Base-by-base conservation (phyloP, 1,140 invertebrate genomes). In the Pteromalus puparum region DNA sequence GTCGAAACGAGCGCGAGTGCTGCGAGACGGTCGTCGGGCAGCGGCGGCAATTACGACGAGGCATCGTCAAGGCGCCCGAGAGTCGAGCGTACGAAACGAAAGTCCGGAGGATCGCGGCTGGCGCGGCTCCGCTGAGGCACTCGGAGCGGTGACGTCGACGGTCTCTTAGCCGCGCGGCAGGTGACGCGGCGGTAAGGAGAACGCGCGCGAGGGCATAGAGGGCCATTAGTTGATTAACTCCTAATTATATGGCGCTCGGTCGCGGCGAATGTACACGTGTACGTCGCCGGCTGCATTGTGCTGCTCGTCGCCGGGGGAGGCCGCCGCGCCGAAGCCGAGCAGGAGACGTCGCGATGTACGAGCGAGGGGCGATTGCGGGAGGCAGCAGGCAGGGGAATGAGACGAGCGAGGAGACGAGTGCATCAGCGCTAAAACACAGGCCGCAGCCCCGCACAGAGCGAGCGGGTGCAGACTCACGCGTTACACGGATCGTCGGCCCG, bases 111-210 rank as follows among this genome's bases (percentile, higher is more conserved):
- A 15, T 21, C 53, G 53, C 4, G 53, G 21, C 53, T 12, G 10
- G 53, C 12, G 53, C 53, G 4, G 53, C 53, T 61, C 12, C 53
- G 1, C 53, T n/a, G 34, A 34, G 5, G 34, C 34, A 34, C 53
- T 61, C 53, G 53, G 21, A 61, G 53, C 12, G 53, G 10, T 10
- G 53, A 13, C 53, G 13, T 15, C 53, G 13, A 9, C 21, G 53
- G 21, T 21, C 7, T 18, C 5, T 12, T 42, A 42, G 38, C 38
- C 38, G 7, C 34, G 34, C 38, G 38, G 4, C 30, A 34, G 61
- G 61, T 65, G 61, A 65, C 21, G 61, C 61, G 61, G 61, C 61
- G 61, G 15, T n/a, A 65, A 65, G 61, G 61, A 65, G 61, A 65
- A 65, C 7, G 61, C 21, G 12, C 18, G 4, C 30, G 30, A 5